Evolutionary conservation across 2,888 invertebrate genomes (phyloP).

Genomic region (Molorchus minor): DNA sequence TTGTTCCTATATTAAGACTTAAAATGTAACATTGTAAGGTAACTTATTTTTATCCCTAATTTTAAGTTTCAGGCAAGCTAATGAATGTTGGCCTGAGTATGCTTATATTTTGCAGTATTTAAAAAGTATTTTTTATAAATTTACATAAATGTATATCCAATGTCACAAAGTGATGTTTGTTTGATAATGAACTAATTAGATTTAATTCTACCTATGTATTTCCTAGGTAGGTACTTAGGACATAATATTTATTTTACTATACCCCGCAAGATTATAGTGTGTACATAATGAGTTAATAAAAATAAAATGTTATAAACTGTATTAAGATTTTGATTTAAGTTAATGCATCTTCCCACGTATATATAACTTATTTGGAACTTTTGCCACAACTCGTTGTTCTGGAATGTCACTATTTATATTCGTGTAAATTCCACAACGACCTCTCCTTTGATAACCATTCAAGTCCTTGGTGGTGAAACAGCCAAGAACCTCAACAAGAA

Average conservation of each 20-base stretch:
- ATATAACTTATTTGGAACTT: no score
- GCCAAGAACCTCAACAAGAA: no score
- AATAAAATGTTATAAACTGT: no score
- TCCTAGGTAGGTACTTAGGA: slow-evolving; percentile 28
- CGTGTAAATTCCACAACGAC: no score
- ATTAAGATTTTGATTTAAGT: no score
- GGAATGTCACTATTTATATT: no score
- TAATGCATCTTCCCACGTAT: no score
- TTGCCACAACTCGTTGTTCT: no score
- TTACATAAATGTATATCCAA: slow-evolving; percentile 22
- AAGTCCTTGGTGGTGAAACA: no score
- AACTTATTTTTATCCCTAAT: slow-evolving; percentile 37
- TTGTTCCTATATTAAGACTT: slow-evolving; percentile 30
- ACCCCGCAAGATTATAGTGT: slow-evolving; percentile 30
- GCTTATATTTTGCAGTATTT: slow-evolving; percentile 43
- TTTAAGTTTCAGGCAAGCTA: slow-evolving; percentile 21
- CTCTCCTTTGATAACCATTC: no score
- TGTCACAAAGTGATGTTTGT: slow-evolving; percentile 22
- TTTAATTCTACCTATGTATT: slow-evolving; percentile 11
- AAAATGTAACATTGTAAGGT: slow-evolving; percentile 19
- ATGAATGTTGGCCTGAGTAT: slow-evolving; percentile 16
- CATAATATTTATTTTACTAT: slow-evolving; percentile 37
- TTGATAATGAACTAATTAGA: slow-evolving; percentile 21
- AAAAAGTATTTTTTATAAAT: slow-evolving; percentile 42
- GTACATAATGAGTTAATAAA: slow-evolving; percentile 30